Evolutionary conservation across 53 echinoderm and acorn worm species (phyloP), one percentile per base, ranked within the genome.

Genomic region (Holothuria scabra): DNA sequence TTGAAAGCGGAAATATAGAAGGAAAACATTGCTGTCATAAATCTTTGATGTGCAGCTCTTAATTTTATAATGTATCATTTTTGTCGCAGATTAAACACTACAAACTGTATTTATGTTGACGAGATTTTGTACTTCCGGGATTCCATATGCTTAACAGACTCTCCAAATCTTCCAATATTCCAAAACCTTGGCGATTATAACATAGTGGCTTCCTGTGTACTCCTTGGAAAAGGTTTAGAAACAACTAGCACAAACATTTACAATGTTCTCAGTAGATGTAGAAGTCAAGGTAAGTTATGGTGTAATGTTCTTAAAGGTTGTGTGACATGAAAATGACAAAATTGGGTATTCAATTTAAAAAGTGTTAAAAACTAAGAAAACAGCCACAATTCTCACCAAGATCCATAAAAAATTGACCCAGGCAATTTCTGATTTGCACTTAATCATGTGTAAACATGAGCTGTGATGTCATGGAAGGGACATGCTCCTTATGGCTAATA

Each of bases 201-300:
- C 34, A 74, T 90, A 2, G 82, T 93, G 22, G 93, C 87, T 20
- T 90, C 84, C 18, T 90, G 89, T 66, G 76, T 93, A 1, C n/a
- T 93, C 1, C 23, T 93, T 24, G 93, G 93, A 8, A 65, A 55
- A 28, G 66, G 80, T 37, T 28, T 90, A 18, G 48, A 46, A n/a
- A 60, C 71, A 11, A 10, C 80, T 19, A 59, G 78, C 49, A 74
- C 67, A 25, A 26, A 62, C 7, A 78, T 78, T 25, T 52, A 78
- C 58, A 62, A 34, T 28, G 70, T 33, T 12, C 22, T 58, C 13
- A 70, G 56, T 25, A 10, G 31, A 41, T 41, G 56, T 35, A 30
- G 46, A 13, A n/a, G 28, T 28, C 67, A 84, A 13, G 84, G 56
- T 65, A 52, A 65, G 66, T 84, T 18, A 52, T 8, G 2, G 16